These are phyloP conservation scores for Microplitis mediator DNA, from an alignment of 1,140 invertebrate genomes.

Conservation along the genomic window DNA sequence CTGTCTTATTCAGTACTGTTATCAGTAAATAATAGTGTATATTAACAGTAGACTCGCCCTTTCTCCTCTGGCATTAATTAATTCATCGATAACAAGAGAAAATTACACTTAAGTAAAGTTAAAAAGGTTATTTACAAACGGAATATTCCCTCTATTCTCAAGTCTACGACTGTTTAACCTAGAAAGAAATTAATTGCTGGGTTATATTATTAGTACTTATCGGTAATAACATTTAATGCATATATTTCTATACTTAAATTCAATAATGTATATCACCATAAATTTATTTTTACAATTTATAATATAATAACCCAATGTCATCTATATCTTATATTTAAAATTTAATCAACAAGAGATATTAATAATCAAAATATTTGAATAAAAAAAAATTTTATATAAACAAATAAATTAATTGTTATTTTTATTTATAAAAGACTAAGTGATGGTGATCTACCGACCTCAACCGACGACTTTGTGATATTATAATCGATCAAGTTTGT, in stretches of 20 bases:
- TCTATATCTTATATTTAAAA: neutral
- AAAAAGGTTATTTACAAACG: slow-evolving; percentile 11
- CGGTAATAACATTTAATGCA: too few species aligned
- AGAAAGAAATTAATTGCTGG: slow-evolving; percentile 12
- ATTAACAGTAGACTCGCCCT: slow-evolving; percentile 12
- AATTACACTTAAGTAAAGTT: slow-evolving; percentile 8
- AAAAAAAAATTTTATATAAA: too few species aligned
- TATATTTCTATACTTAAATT: too few species aligned
- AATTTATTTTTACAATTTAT: too few species aligned
- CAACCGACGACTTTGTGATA: slow-evolving; percentile 8
- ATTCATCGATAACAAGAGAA: slow-evolving; percentile 18
- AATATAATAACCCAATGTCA: too few species aligned
- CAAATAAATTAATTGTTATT: too few species aligned
- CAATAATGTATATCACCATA: too few species aligned
- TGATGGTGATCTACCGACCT: slow-evolving; percentile 15
- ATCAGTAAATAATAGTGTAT: slow-evolving; percentile 6
- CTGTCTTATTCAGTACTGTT: neutral
- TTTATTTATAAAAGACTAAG: neutral
- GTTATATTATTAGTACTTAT: neutral
- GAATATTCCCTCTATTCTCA: slow-evolving; percentile 4
- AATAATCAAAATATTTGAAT: too few species aligned
- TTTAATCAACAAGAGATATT: neutral
- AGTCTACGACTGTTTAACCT: slow-evolving; percentile 4
- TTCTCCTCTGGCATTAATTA: slow-evolving; percentile 17
- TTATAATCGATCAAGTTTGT: slow-evolving; percentile 17